Evolutionary conservation across 2,797 vertebrate genomes (phyloP).

Genomic region (Vultur gryphus): DNA sequence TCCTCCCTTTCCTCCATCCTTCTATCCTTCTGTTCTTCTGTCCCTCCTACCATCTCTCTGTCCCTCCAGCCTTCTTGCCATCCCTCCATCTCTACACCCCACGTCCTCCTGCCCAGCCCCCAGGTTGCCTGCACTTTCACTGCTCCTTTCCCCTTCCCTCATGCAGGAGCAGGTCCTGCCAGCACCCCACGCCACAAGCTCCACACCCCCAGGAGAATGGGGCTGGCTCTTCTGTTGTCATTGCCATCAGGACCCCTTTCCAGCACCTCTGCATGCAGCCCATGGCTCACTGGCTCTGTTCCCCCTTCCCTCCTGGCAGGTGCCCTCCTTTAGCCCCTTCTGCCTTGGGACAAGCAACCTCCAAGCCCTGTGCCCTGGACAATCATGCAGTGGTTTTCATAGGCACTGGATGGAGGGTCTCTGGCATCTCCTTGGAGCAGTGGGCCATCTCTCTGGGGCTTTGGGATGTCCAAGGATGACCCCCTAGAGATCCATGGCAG

Average conservation of each 20-base stretch:
- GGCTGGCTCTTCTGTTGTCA: not conserved
- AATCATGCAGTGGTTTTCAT: not conserved
- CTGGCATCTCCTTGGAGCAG: not conserved
- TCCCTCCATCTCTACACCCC: not conserved
- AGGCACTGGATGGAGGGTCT: not conserved
- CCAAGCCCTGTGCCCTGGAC: not conserved
- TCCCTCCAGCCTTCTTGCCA: not conserved
- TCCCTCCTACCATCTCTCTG: not conserved
- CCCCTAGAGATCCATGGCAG: not conserved
- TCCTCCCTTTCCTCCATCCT: not conserved
- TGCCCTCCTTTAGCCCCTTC: not conserved
- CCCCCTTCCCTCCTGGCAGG: not conserved
- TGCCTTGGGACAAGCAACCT: not conserved
- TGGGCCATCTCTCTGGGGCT: not conserved
- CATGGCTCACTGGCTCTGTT: not conserved
- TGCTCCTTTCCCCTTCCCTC: not conserved
- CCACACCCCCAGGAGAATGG: not conserved
- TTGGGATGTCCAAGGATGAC: not conserved
- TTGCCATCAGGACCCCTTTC: not conserved
- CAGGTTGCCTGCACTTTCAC: not conserved
- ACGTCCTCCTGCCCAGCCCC: not conserved
- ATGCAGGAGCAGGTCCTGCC: not conserved
- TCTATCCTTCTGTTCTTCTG: not conserved
- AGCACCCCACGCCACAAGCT: not conserved
- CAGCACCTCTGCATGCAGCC: not conserved